Evolutionary conservation across 2,797 vertebrate genomes (phyloP).

Genomic region (Numenius phaeopus): DNA sequence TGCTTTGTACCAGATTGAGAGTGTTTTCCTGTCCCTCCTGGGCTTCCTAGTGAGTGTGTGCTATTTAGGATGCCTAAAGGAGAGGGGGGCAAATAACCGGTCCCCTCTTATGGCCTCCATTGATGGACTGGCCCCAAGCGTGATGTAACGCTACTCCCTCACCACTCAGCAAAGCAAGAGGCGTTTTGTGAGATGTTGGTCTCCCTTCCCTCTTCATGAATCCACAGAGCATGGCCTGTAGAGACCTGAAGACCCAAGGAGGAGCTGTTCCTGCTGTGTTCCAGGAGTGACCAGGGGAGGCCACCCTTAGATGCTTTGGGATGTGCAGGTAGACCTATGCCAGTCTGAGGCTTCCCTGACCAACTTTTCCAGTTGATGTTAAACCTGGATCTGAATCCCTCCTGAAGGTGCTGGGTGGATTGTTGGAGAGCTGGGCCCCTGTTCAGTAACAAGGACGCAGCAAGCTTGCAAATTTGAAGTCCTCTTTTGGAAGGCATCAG

Average conservation of each 20-base stretch:
- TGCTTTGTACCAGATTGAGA: background rate
- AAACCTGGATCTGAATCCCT: background rate
- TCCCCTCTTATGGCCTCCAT: rapidly evolving
- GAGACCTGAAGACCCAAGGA: background rate
- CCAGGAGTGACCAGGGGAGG: background rate
- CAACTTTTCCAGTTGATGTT: background rate
- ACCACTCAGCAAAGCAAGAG: background rate
- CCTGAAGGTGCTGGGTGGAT: background rate
- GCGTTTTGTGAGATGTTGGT: background rate
- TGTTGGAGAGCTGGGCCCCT: background rate
- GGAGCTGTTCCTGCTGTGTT: background rate
- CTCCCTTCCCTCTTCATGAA: background rate
- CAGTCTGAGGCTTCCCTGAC: background rate
- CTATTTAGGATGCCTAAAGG: background rate
- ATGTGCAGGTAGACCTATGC: background rate
- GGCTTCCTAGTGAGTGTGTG: background rate
- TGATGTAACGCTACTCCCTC: background rate
- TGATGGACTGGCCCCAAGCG: background rate
- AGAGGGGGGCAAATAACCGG: background rate
- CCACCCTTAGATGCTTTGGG: background rate
- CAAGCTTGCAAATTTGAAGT: background rate
- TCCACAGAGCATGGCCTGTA: background rate
- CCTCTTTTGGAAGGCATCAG: background rate
- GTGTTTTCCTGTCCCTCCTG: background rate
- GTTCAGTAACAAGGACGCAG: background rate